phyloP scores from a whole-genome alignment of 2,888 invertebrate species.

The Ellobium chinense region DNA sequence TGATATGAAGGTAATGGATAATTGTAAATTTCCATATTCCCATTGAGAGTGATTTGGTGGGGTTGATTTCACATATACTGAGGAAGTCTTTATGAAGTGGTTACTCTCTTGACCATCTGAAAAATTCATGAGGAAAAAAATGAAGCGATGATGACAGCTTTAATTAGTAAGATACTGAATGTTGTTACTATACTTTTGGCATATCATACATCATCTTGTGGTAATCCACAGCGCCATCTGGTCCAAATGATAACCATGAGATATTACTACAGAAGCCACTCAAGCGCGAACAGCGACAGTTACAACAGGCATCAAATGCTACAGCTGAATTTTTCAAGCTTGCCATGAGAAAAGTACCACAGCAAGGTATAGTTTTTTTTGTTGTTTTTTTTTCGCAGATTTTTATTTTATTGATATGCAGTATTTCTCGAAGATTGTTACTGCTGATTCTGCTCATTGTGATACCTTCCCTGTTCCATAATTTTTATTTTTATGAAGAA shows the following conservation, averaged over 20 bases:
- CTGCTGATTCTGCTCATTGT: no score
- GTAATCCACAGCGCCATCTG: slow-evolving; percentile 1
- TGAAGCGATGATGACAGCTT: no score
- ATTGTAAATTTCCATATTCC: no score
- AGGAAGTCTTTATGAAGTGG: no score
- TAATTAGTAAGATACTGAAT: not conserved
- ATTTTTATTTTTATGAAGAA: no score
- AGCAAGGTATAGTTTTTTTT: slow-evolving; percentile 62
- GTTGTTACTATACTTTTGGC: not conserved
- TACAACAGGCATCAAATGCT: slow-evolving; percentile 15
- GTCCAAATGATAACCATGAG: slow-evolving; percentile 13
- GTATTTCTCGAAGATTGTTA: no score
- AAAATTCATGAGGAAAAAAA: no score
- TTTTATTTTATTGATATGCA: no score
- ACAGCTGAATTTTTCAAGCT: slow-evolving; percentile 47
- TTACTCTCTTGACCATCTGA: no score
- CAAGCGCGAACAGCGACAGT: slow-evolving; percentile 7
- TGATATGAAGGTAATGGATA: no score
- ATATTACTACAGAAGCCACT: slow-evolving; percentile 12
- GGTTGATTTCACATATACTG: no score
- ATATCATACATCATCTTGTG: not conserved
- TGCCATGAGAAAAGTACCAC: slow-evolving; percentile 74
- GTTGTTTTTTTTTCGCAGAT: not conserved
- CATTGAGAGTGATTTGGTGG: no score
- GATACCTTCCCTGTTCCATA: not conserved